Conservation (phyloP, 2,888 invertebrate species). For the Epinotia demarniana region DNA sequence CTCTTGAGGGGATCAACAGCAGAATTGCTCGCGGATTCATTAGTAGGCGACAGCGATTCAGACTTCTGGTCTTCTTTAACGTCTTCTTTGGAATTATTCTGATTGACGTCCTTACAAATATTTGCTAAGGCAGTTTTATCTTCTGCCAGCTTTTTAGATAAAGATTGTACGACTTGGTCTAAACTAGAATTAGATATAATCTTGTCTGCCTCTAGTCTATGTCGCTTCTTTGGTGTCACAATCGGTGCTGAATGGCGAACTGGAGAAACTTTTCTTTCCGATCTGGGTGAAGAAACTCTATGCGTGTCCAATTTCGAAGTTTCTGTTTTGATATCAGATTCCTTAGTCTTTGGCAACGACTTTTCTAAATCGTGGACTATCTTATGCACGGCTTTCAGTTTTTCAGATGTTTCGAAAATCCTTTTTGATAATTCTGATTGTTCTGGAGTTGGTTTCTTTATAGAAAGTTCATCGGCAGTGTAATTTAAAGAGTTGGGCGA, state of each 20-base stretch:
- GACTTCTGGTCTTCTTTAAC: conserved; percentile 60
- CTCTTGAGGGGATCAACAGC: conserved; percentile 75
- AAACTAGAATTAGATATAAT: conserved; percentile 70
- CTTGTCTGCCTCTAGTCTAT: conserved; percentile 86
- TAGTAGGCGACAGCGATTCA: conserved; percentile 51
- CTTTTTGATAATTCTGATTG: conserved; percentile 81
- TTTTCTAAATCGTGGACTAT: conserved; percentile 79
- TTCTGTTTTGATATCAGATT: conserved; percentile 67
- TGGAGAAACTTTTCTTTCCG: conserved; percentile 71
- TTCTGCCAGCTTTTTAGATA: conserved; percentile 79
- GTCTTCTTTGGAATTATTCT: conserved; percentile 68
- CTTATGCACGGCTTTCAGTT: conserved; percentile 80
- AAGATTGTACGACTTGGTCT: conserved; percentile 79
- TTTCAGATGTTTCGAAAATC: conserved; percentile 81
- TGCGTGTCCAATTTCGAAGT: conserved; percentile 64
- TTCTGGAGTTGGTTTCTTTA: conserved; percentile 72
- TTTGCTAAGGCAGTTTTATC: conserved; percentile 62
- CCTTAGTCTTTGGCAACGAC: conserved; percentile 75
- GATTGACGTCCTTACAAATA: conserved; percentile 64
- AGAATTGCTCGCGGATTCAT: conserved; percentile 57
- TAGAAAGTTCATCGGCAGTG: conserved; percentile 69
- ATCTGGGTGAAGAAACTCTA: conserved; percentile 71
- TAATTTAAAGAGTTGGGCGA: conserved; percentile 57
- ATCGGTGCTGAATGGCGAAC: conserved; percentile 75
- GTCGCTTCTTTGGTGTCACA: conserved; percentile 90